Evolutionary conservation across 2,113 vertebrate genomes (phyloP), one percentile per base, ranked within the genome.

Genomic region (Chionis minor): DNA sequence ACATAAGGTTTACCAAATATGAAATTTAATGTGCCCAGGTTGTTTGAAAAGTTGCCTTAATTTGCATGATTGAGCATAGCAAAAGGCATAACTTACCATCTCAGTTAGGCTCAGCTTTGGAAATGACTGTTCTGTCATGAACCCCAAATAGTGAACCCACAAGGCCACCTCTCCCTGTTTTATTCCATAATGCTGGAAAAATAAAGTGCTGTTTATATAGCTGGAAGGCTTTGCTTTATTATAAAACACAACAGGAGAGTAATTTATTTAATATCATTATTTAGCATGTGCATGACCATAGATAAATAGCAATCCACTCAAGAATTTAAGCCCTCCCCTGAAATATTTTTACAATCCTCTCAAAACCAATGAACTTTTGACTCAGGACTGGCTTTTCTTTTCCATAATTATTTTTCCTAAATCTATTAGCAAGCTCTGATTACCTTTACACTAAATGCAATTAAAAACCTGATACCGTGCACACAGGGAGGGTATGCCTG

Each of bases 141-240:
- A 95, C 90, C 55, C 56, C 35, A 74, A 54, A 92, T 8, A 77
- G 61, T 81, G 52, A 90, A 80, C 21, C 10, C n/a, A 90, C 24
- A 56, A 96, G 47, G 87, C 49, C 54, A 96, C 32, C 49, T 84
- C 83, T 86, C 52, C 63, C 72, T 74, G 33, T 70, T 96, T 96
- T 90, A 92, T 65, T 86, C 56, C 58, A 75, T 77, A 96, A 92
- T 65, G 54, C 52, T 91, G 81, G 65, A 89, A 92, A 96, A 94
- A 94, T 84, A 92, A 44, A 74, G 83, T 56, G 32, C 15, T 96
- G 92, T 94, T 96, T 92, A 75, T 20, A 72, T 89, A 95, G 92
- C 86, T 91, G 90, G 73, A 91, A 89, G 65, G 40, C 30, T 92
- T 89, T 96, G 17, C 56, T 84, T 85, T 61, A 74, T 90, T 95